These are phyloP conservation scores for Dyspetes luteomarginatus DNA, from an alignment of 2,888 invertebrate species.

Conservation along the genomic window DNA sequence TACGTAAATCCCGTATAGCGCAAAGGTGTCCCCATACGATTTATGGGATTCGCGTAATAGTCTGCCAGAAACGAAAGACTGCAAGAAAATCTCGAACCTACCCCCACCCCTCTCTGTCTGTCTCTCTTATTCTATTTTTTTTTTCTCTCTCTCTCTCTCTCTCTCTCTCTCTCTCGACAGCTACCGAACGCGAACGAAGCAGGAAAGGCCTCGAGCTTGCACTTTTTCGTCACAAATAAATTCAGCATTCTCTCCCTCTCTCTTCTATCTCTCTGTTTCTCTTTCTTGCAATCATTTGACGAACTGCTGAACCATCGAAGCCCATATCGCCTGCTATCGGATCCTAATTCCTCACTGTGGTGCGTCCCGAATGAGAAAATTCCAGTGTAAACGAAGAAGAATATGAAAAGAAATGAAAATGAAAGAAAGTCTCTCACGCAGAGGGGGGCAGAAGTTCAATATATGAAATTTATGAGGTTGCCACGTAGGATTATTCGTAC, in stretches of 20 bases:
- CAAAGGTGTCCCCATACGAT: conserved; percentile 80
- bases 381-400: conserved; percentile 40
- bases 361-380: conserved; percentile 53
- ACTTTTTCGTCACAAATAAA: conserved; percentile 36
- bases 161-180: conserved; percentile 39
- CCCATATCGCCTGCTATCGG: conserved; percentile 7
- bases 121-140: too few relatives aligned
- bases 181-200: conserved; percentile 48
- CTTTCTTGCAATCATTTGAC: conserved; percentile 14
- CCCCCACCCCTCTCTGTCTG: too few relatives aligned
- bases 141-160: too few relatives aligned
- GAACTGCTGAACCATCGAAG: conserved; percentile 38
- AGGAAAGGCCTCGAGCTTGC: conserved; percentile 45
- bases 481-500: conserved; percentile 68
- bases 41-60: conserved; percentile 82
- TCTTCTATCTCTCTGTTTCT: neutral
- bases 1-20: conserved; percentile 79
- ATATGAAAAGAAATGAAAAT: conserved; percentile 23
- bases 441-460: conserved; percentile 54
- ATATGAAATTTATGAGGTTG: conserved; percentile 63
- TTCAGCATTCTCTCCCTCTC: conserved; percentile 1
- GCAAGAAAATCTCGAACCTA: conserved; percentile 76
- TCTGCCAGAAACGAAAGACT: conserved; percentile 77
- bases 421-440: conserved; percentile 40
- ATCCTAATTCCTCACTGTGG: conserved; percentile 27